Percentiles rank a stretch among this genome's conserved stretches.
These are phyloP conservation scores for Columba guinea DNA, from an alignment of 2,797 vertebrate genomes.

Conservation along the genomic window DNA sequence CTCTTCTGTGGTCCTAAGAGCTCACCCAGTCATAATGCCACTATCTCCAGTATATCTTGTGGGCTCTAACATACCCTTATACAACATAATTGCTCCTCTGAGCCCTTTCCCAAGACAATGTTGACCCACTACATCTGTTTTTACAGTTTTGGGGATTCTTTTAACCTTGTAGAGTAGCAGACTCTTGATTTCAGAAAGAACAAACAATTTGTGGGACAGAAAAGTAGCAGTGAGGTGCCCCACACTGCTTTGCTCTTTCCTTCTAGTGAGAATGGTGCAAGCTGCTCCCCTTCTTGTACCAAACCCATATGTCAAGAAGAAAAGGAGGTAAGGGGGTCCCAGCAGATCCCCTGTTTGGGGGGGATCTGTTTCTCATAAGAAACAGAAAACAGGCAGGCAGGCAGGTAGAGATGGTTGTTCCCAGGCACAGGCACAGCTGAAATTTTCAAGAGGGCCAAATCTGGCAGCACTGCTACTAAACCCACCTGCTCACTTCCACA, in stretches of 20 bases:
- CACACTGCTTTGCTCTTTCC: background rate
- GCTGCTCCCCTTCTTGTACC: background rate
- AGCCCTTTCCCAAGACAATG: background rate
- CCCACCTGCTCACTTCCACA: fast-evolving
- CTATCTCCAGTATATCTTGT: background rate
- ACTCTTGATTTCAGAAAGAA: background rate
- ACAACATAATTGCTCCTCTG: background rate
- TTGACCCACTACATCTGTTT: background rate
- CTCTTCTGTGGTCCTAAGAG: background rate
- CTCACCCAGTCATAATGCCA: background rate
- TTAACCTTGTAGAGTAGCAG: background rate
- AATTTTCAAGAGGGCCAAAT: background rate
- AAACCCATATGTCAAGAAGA: background rate
- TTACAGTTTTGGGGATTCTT: background rate
- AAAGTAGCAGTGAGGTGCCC: background rate
- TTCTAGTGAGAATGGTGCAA: background rate
- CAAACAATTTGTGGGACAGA: background rate
- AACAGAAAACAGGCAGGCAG: background rate
- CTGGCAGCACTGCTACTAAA: background rate
- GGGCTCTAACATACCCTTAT: background rate
- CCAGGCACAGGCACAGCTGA: background rate
- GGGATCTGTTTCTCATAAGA: background rate
- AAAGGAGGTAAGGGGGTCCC: fast-evolving
- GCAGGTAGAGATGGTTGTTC: background rate
- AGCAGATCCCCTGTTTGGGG: background rate